Percentiles rank a stretch among this genome's conserved stretches.
phyloP scores from a whole-genome alignment of 2,888 invertebrate genomes.

The Tiphia femorata region DNA sequence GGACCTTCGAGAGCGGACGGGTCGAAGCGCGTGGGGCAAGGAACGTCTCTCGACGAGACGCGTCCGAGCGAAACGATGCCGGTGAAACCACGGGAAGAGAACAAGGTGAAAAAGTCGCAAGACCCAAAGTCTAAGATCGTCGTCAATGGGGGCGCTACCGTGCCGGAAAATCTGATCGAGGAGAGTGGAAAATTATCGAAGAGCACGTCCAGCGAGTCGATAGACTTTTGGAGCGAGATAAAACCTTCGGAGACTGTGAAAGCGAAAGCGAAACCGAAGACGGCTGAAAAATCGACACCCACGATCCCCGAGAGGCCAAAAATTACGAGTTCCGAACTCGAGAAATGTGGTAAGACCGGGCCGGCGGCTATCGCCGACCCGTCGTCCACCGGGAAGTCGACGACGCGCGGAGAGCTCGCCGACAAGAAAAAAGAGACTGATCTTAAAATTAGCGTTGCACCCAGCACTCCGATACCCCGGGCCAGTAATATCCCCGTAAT shows the following conservation, averaged over 20 bases:
- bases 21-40: constrained; percentile 3
- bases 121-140: no score
- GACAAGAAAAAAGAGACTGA: constrained; percentile 32
- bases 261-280: constrained; percentile 15
- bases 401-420: constrained; percentile 20
- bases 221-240: constrained; percentile 66
- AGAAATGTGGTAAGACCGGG: not conserved
- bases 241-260: constrained; percentile 41
- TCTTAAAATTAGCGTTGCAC: constrained; percentile 33
- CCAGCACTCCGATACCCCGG: not conserved
- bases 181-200: constrained; percentile 22
- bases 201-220: constrained; percentile 43
- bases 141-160: no score
- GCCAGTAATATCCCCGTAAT: constrained; percentile 23
- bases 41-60: not conserved
- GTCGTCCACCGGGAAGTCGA: constrained; percentile 8
- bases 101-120: no score
- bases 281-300: constrained; percentile 10
- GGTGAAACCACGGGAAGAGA: no score
- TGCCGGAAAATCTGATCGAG: no score
- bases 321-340: not conserved
- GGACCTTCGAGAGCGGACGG: not conserved
- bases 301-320: constrained; percentile 15
- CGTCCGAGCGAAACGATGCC: not conserved
- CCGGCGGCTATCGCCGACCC: not conserved